Evolutionary conservation across 1,140 invertebrate species (phyloP).

Genomic region (Helicoverpa armigera): DNA sequence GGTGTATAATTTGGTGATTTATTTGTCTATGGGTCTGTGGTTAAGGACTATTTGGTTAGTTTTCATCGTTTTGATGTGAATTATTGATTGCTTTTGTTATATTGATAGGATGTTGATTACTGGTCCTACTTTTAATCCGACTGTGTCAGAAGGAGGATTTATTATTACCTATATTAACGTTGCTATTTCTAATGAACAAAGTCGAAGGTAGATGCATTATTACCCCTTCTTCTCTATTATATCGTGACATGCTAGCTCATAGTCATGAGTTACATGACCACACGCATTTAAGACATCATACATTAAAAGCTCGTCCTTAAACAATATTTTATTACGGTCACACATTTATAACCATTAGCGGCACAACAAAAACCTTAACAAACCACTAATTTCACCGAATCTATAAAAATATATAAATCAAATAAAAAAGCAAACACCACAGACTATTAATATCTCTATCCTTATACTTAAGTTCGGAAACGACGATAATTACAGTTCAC

Average conservation of each 20-base stretch:
- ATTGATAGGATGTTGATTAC: too few species aligned
- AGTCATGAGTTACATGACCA: conserved; percentile 4
- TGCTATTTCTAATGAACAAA: too few species aligned
- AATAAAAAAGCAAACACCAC: conserved; percentile 80
- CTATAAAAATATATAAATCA: conserved; percentile 84
- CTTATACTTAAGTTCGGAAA: conserved; percentile 83
- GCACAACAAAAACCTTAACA: conserved; percentile 70
- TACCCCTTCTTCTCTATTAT: not conserved
- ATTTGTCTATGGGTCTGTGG: conserved; percentile 25
- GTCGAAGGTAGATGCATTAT: too few species aligned
- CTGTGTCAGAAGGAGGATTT: too few species aligned
- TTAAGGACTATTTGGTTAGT: conserved; percentile 5
- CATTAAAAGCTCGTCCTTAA: conserved; percentile 40
- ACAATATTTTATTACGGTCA: conserved; percentile 63
- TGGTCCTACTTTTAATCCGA: too few species aligned
- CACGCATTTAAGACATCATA: conserved; percentile 47
- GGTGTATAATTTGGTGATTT: conserved; percentile 38
- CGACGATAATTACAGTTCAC: conserved; percentile 82
- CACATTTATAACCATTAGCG: conserved; percentile 80
- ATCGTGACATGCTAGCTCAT: not conserved
- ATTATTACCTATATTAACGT: too few species aligned
- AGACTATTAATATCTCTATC: conserved; percentile 83
- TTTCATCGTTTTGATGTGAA: not conserved
- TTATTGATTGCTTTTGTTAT: not conserved
- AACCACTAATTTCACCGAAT: conserved; percentile 78